Conservation (phyloP, 2,113 vertebrate genomes). For the Grallaria varia region DNA sequence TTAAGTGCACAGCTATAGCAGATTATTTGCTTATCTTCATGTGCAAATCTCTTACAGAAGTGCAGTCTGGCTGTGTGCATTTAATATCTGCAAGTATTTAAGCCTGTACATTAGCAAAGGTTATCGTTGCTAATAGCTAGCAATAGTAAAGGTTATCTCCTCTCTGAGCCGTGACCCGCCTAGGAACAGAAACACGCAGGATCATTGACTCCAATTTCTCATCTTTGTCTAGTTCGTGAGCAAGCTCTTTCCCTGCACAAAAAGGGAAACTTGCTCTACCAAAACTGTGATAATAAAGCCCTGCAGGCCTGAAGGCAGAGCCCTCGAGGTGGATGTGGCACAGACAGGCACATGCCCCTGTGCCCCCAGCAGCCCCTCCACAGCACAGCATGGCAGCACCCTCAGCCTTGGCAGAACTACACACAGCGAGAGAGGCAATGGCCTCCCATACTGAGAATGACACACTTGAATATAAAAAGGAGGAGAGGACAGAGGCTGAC, state of each 20-base stretch:
- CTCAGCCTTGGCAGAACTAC: background rate
- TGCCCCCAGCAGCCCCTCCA: rapidly evolving
- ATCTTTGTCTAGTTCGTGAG: background rate
- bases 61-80: background rate
- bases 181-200: background rate
- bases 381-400: background rate
- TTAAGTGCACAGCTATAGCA: background rate
- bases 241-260: background rate
- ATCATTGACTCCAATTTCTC: background rate
- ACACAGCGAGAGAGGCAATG: rapidly evolving
- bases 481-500: background rate
- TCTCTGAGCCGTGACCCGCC: background rate
- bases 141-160: background rate
- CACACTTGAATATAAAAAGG: background rate
- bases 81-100: slow-evolving; percentile 2
- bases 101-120: background rate
- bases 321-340: background rate
- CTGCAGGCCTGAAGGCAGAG: background rate
- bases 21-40: slow-evolving; percentile 4
- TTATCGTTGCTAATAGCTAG: background rate
- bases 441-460: rapidly evolving
- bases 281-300: background rate
- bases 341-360: rapidly evolving
- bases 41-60: background rate
- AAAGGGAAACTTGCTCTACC: background rate